Conservation (phyloP, 2,888 invertebrate species). For the Noctuana brunneofusca region DNA sequence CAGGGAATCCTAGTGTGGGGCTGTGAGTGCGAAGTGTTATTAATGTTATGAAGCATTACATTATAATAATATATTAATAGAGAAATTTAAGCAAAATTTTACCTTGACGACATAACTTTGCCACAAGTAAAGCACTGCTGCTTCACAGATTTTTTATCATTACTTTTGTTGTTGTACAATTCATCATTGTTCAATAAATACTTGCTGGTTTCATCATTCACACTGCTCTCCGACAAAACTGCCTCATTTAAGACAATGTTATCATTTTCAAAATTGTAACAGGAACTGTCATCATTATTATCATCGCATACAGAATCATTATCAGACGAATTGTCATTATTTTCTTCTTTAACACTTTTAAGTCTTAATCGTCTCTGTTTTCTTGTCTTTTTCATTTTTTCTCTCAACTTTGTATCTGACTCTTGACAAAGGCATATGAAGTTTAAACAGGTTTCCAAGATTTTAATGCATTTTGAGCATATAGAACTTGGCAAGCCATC, state of each 20-base stretch:
- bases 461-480: slow-evolving; percentile 59
- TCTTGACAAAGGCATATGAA: slow-evolving; percentile 62
- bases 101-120: slow-evolving; percentile 79
- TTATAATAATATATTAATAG: not conserved
- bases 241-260: slow-evolving; percentile 22
- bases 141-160: slow-evolving; percentile 28
- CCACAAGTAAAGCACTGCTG: slow-evolving; percentile 76
- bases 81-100: slow-evolving; percentile 31
- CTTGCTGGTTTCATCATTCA: slow-evolving; percentile 23
- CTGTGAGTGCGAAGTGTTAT: too few relatives aligned
- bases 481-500: slow-evolving; percentile 66
- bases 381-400: slow-evolving; percentile 23
- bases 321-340: slow-evolving; percentile 30
- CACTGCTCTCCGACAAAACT: slow-evolving; percentile 7
- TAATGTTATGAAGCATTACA: not conserved
- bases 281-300: slow-evolving; percentile 35
- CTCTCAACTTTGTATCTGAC: slow-evolving; percentile 58
- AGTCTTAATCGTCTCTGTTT: slow-evolving; percentile 13
- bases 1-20: too few relatives aligned
- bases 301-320: slow-evolving; percentile 45
- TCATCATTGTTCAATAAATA: slow-evolving; percentile 24
- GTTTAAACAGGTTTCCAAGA: slow-evolving; percentile 57
- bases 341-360: slow-evolving; percentile 32
- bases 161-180: slow-evolving; percentile 1
- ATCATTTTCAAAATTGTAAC: slow-evolving; percentile 15